Base-by-base conservation (phyloP, 2,888 invertebrate genomes). In the Diplolepis rosae region DNA sequence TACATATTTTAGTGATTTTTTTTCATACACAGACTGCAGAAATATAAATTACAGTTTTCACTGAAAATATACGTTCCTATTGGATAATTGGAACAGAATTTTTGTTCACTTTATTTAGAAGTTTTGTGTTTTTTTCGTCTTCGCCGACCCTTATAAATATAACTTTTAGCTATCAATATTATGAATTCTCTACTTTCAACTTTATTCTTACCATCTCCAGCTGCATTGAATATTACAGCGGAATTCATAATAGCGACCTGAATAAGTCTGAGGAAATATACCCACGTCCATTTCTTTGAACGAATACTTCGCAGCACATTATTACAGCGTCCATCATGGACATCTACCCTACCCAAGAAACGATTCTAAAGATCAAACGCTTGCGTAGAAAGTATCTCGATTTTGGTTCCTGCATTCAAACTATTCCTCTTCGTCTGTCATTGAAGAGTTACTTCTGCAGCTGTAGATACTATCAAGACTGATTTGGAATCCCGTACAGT, bases 401-500 rank as follows among this genome's bases (percentile, higher is more conserved):
- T n/a, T n/a, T n/a, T n/a, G n/a, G n/a, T n/a, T n/a, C n/a, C n/a
- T n/a, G n/a, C n/a, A n/a, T n/a, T n/a, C n/a, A n/a, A n/a, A n/a
- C n/a, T n/a, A n/a, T n/a, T n/a, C n/a, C n/a, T n/a, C n/a, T n/a
- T n/a, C n/a, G n/a, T n/a, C n/a, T n/a, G n/a, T n/a, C n/a, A n/a
- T n/a, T n/a, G n/a, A n/a, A n/a, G n/a, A n/a, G n/a, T n/a, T n/a
- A n/a, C n/a, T n/a, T n/a, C n/a, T n/a, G n/a, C n/a, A n/a, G n/a
- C n/a, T n/a, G n/a, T n/a, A n/a, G n/a, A n/a, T n/a, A n/a, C n/a
- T n/a, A n/a, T n/a, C n/a, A n/a, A n/a, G n/a, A n/a, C n/a, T n/a
- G n/a, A n/a, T n/a, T 78, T 79, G 5, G 76, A 78, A 68, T 79
- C 78, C 72, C 75, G 70, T 30, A 77, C 27, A 35, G 51, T 77